Percentiles rank a stretch among this genome's conserved stretches.
Conservation (phyloP, 2,797 vertebrate genomes). For the Glossophaga mutica region DNA sequence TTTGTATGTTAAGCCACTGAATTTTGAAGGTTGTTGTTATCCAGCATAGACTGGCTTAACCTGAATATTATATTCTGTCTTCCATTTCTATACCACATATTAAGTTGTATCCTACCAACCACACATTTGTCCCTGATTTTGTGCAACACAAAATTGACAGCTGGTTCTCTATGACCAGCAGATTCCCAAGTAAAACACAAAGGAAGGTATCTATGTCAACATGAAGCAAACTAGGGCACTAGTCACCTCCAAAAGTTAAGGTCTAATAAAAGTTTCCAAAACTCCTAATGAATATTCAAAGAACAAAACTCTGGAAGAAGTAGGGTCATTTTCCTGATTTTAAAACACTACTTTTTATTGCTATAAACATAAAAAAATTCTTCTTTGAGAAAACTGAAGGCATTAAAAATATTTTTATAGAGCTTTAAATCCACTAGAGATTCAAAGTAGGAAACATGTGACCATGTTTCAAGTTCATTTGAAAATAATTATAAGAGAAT, state of each 20-base stretch:
- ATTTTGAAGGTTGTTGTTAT: background rate
- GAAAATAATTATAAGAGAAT: background rate
- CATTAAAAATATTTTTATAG: background rate
- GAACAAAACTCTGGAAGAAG: background rate
- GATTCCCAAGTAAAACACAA: constrained; percentile 11
- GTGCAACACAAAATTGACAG: background rate
- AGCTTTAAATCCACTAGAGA: background rate
- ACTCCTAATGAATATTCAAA: background rate
- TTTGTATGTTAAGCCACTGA: background rate
- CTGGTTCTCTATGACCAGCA: background rate
- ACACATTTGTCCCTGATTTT: background rate
- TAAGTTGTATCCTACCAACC: background rate
- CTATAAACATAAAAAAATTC: background rate
- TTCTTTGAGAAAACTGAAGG: background rate
- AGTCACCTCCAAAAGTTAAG: background rate
- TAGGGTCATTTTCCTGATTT: background rate
- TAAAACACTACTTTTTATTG: background rate
- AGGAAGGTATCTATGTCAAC: background rate
- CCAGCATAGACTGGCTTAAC: background rate
- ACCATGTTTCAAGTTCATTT: background rate
- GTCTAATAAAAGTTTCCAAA: background rate
- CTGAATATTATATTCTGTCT: background rate
- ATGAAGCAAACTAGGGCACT: background rate
- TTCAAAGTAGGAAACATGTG: background rate
- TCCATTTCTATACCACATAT: background rate